Evolutionary conservation across 2,888 invertebrate species (phyloP), one percentile per base, ranked within the genome.

Genomic region (Cenopis cana): DNA sequence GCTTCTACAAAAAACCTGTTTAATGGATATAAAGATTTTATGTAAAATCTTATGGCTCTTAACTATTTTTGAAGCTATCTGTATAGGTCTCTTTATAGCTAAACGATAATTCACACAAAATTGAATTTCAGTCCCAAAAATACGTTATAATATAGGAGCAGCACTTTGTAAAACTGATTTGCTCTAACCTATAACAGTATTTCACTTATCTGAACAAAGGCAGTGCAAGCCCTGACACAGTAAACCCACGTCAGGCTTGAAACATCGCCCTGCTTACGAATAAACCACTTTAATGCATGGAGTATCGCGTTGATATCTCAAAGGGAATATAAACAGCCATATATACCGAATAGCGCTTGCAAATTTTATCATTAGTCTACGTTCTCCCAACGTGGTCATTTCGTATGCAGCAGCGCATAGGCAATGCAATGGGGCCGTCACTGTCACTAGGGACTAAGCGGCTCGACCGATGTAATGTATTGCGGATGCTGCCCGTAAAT

Each of bases 381-480:
- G 57, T 79, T 76, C 64, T 46, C 66, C 73, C 74, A 74, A 77
- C 78, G 76, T 81, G 80, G 81, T 81, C 83, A 85, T 89, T 88
- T 79, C 77, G 85, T 81, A 88, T 86, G 87, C 86, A 79, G 77
- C 76, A 78, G 76, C 78, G 83, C 85, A 85, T 82, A 77, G 81
- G 76, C 82, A 76, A 81, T 85, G 85, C 87, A 84, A 85, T 84
- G 81, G 83, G 82, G 76, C 82, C 77, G 76, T 70, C 77, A 68
- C 76, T 76, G 83, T 83, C 88, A 79, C 83, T 76, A 76, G 81
- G 81, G 83, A 81, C 74, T 74, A 77, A 73, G 74, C 75, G 74
- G 68, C 60, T 70, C 74, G 75, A 33, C 78, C 74, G 76, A 73
- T 77, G 82, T 87, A 87, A 89, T 85, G 82, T 86, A 87, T 86